These are phyloP conservation scores for Polyommatus iphigenia DNA, from an alignment of 2,888 invertebrate species.

Conservation along the genomic window DNA sequence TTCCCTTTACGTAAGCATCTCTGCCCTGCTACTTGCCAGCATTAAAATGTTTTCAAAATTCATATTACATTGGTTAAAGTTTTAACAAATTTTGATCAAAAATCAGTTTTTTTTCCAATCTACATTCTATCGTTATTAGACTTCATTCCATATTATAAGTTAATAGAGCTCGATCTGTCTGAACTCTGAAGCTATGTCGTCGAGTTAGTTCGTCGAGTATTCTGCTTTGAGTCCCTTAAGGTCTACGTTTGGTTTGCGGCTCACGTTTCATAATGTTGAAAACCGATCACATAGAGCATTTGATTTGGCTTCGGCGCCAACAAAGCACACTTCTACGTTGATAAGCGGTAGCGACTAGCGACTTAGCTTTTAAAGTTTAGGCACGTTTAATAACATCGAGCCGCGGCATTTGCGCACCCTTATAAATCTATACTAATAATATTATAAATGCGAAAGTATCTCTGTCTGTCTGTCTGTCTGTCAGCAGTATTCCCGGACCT, in stretches of 20 bases:
- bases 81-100: no score
- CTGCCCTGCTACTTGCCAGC: no score
- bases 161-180: not conserved
- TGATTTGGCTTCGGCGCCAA: conserved; percentile 31
- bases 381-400: not conserved
- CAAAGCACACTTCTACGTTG: no score
- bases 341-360: not conserved
- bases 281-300: conserved; percentile 32
- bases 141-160: not conserved
- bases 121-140: not conserved
- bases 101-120: no score
- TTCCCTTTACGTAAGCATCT: not conserved
- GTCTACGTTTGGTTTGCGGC: not conserved
- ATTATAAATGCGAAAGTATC: no score
- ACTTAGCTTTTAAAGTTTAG: not conserved
- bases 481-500: not conserved
- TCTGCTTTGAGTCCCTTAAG: not conserved
- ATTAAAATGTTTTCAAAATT: no score
- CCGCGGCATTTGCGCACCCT: no score
- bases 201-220: not conserved
- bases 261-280: conserved; percentile 30
- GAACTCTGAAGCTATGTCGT: no score
- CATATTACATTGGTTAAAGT: no score
- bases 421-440: no score
- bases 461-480: no score